A percentile compares a stretch with the other conserved stretches of the same genome.
These are phyloP conservation scores for Plumapathes pennacea DNA, from an alignment of 92 coral and sea anemone genomes.

Conservation along the genomic window DNA sequence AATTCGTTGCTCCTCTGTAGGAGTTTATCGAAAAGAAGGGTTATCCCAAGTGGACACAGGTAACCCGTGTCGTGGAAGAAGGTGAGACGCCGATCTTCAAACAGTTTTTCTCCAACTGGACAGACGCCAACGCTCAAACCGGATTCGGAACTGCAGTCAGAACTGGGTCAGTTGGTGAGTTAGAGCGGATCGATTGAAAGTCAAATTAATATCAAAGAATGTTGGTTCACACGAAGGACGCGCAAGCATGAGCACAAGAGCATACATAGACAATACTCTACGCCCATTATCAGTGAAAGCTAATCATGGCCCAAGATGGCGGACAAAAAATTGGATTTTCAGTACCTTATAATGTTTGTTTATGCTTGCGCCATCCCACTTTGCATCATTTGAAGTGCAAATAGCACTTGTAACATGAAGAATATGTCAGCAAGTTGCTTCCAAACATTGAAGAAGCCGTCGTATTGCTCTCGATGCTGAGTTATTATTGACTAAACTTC, in stretches of 20 bases:
- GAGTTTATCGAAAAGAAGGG: conserved; percentile 89
- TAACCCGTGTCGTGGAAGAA: conserved; percentile 94
- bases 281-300: too few species aligned
- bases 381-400: too few species aligned
- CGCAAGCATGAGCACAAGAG: too few species aligned
- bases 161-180: conserved; percentile 18
- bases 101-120: conserved; percentile 91
- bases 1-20: conserved; percentile 8
- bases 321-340: not conserved
- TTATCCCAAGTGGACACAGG: conserved; percentile 94
- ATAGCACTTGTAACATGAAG: too few species aligned
- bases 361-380: too few species aligned
- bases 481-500: too few species aligned
- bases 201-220: not conserved
- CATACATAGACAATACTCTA: too few species aligned
- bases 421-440: too few species aligned
- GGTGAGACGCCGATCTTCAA: conserved; percentile 97
- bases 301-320: too few species aligned
- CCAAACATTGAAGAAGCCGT: too few species aligned
- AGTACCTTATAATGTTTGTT: not conserved
- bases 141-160: conserved; percentile 75
- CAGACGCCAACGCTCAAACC: conserved; percentile 71
- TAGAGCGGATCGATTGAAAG: not conserved
- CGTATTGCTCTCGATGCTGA: too few species aligned
- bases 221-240: not conserved